Evolutionary conservation across 2,888 invertebrate species (phyloP).

Genomic region (Rutpela maculata): DNA sequence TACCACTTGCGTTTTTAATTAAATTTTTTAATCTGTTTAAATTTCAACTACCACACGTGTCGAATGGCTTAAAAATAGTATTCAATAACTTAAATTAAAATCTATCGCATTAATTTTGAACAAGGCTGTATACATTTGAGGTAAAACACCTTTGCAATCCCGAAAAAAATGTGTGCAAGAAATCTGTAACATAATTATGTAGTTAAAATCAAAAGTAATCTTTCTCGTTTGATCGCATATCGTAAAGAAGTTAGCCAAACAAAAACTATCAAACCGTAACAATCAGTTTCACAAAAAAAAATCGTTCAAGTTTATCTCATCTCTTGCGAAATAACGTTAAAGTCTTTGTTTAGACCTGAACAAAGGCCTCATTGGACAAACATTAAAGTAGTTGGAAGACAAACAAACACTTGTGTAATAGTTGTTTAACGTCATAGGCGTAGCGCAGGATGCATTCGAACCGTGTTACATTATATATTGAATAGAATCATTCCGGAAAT

Average conservation of each 20-base stretch:
- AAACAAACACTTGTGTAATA: conserved; percentile 31
- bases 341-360: conserved; percentile 25
- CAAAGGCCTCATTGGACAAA: conserved; percentile 33
- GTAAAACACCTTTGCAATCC: background rate
- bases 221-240: background rate
- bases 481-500: too few relatives aligned
- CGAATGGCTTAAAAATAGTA: too few relatives aligned
- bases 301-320: conserved; percentile 20
- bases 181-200: background rate
- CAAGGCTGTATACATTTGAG: background rate
- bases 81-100: too few relatives aligned
- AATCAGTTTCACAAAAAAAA: conserved; percentile 19
- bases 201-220: conserved; percentile 7
- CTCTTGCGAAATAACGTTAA: conserved; percentile 31
- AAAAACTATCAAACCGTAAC: conserved; percentile 22
- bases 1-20: too few relatives aligned
- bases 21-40: too few relatives aligned
- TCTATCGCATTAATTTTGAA: too few relatives aligned
- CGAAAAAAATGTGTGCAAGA: background rate
- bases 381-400: conserved; percentile 24
- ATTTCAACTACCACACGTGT: too few relatives aligned
- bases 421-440: conserved; percentile 28
- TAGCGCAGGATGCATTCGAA: background rate
- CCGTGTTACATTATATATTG: too few relatives aligned
- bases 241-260: background rate